Conservation (phyloP, 2,113 vertebrate genomes). For the Mustela nigripes region DNA sequence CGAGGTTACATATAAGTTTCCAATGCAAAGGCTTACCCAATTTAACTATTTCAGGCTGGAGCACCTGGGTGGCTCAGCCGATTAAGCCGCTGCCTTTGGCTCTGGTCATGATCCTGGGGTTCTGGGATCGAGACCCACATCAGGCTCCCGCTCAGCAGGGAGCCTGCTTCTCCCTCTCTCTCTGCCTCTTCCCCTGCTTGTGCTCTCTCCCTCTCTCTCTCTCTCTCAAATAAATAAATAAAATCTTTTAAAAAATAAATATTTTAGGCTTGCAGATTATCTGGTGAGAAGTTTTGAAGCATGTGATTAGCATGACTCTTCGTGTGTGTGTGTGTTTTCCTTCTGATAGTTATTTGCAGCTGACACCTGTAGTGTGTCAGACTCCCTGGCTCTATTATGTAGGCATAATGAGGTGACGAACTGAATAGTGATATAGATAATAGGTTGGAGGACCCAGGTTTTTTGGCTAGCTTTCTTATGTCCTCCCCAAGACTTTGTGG, state of each 20-base stretch:
- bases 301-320: not conserved
- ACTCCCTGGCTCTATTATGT: not conserved
- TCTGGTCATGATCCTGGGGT: no score
- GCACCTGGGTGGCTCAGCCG: no score
- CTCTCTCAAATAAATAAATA: no score
- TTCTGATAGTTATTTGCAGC: not conserved
- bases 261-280: not conserved
- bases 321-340: not conserved
- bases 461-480: not conserved
- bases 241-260: not conserved
- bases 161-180: no score
- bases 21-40: not conserved
- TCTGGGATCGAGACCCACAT: no score
- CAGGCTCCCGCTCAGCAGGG: no score
- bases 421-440: not conserved
- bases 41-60: not conserved
- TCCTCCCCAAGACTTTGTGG: not conserved
- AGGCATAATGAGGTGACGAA: not conserved
- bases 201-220: no score
- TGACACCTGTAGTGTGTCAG: not conserved
- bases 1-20: not conserved
- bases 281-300: not conserved
- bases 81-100: no score
- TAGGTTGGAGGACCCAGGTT: not conserved
- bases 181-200: no score